phyloP scores from a whole-genome alignment of 2,888 invertebrate species.

The Drosophila hamatofila region DNA sequence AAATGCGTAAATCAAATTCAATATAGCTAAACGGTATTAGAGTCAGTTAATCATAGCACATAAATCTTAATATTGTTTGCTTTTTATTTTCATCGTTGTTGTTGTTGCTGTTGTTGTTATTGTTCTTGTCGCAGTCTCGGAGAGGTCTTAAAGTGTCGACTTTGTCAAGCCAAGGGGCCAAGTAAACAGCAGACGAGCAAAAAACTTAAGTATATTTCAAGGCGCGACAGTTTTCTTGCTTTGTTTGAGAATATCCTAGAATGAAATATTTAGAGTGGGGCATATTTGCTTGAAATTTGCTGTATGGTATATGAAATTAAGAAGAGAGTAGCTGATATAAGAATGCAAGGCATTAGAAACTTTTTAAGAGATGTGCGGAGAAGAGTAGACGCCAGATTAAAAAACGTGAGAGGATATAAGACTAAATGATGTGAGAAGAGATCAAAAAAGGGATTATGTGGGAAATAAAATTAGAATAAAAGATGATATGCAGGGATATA shows the following conservation, averaged over 20 bases:
- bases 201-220: constrained; percentile 48
- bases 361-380: no score
- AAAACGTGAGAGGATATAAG: no score
- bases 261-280: neutral
- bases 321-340: no score
- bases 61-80: constrained; percentile 46
- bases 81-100: neutral
- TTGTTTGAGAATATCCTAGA: constrained; percentile 13
- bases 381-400: no score
- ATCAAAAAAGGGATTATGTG: no score
- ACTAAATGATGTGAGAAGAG: no score
- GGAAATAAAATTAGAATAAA: no score
- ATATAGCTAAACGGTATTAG: constrained; percentile 29
- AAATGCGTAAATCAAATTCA: constrained; percentile 44
- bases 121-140: constrained; percentile 9
- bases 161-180: constrained; percentile 14
- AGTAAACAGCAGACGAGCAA: constrained; percentile 18
- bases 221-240: constrained; percentile 19
- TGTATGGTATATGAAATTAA: no score
- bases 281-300: neutral
- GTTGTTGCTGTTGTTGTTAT: neutral
- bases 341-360: no score
- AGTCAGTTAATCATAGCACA: constrained; percentile 48
- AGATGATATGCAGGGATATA: no score
- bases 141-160: constrained; percentile 56